A percentile compares a stretch with the other conserved stretches of the same genome.
Conservation (phyloP, 2,113 vertebrate genomes). For the Artemisiospiza belli region DNA sequence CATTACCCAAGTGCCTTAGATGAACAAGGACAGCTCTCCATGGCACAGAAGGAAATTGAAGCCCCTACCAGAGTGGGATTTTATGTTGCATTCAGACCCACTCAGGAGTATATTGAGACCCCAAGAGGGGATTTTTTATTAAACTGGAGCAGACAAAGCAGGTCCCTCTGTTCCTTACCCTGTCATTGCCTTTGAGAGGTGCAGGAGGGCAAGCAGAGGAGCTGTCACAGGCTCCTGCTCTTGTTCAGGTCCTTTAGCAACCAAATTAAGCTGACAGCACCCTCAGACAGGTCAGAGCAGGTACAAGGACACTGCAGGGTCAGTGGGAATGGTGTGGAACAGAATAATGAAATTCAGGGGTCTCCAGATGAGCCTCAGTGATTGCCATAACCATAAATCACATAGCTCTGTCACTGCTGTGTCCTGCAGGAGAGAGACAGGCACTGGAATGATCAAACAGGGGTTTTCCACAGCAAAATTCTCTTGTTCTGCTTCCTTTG, state of each 20-base stretch:
- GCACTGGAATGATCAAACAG: background rate
- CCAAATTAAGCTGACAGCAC: background rate
- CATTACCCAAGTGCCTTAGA: background rate
- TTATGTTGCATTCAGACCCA: background rate
- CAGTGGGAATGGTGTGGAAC: background rate
- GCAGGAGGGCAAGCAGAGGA: background rate
- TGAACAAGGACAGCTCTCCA: background rate
- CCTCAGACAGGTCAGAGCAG: background rate
- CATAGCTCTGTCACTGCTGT: background rate
- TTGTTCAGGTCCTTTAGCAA: background rate
- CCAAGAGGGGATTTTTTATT: background rate
- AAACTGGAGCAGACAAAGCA: background rate
- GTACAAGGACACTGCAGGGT: background rate
- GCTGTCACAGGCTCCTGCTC: background rate
- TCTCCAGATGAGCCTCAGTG: conserved; percentile 3
- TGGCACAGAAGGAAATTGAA: background rate
- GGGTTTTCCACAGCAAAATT: background rate
- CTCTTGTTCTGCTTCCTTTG: background rate
- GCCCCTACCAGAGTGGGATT: background rate
- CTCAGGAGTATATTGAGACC: background rate
- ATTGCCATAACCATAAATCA: background rate
- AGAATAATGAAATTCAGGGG: background rate
- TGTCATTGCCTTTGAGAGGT: background rate
- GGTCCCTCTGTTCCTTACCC: background rate
- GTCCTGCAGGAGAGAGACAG: background rate